These are phyloP conservation scores for Bellardia pandia DNA, from an alignment of 2,888 invertebrate genomes.

Conservation along the genomic window DNA sequence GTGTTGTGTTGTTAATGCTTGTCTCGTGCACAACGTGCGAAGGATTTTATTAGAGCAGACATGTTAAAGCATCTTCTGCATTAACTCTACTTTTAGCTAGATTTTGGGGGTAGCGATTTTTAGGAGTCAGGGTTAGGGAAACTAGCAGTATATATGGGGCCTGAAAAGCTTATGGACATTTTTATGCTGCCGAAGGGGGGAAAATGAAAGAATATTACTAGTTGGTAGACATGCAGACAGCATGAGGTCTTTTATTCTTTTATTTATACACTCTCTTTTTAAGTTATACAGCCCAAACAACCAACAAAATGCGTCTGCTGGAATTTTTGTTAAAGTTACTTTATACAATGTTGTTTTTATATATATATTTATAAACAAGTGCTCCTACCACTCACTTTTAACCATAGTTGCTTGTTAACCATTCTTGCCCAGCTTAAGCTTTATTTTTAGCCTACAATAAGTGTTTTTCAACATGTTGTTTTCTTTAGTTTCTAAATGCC, in stretches of 20 bases:
- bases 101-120: neutral
- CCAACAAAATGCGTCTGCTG: conserved; percentile 49
- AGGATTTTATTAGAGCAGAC: conserved; percentile 73
- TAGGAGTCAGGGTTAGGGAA: neutral
- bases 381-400: conserved; percentile 2
- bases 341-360: neutral
- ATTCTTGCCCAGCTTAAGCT: neutral
- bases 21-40: conserved; percentile 74
- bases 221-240: conserved; percentile 63
- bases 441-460: conserved; percentile 40
- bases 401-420: neutral
- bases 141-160: conserved; percentile 29
- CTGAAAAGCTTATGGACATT: conserved; percentile 45
- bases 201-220: conserved; percentile 30
- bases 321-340: conserved; percentile 39
- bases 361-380: neutral
- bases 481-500: neutral
- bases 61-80: conserved; percentile 66
- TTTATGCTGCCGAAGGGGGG: neutral
- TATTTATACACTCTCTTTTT: conserved; percentile 26
- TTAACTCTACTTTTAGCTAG: conserved; percentile 60
- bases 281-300: conserved; percentile 34
- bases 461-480: conserved; percentile 4
- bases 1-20: conserved; percentile 63
- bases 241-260: conserved; percentile 51